phyloP scores from a whole-genome alignment of 2,113 vertebrate species.

The Psilopogon haemacephalus region DNA sequence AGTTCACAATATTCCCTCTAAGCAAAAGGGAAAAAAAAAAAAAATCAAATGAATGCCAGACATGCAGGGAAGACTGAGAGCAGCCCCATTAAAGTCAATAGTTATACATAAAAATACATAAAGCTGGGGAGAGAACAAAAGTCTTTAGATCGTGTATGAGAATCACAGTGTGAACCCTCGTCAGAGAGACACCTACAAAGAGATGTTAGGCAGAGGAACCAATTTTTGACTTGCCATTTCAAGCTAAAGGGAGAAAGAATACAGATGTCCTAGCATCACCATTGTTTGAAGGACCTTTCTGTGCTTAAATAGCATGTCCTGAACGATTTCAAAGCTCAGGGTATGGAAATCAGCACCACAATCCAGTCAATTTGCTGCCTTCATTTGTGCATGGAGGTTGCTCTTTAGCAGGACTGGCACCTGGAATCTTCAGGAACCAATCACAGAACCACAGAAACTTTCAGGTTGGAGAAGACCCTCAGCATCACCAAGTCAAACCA shows the following conservation, averaged over 20 bases:
- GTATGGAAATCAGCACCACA: slow-evolving; percentile 7
- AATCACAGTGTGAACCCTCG: slow-evolving; percentile 28
- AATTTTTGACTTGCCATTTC: slow-evolving; percentile 29
- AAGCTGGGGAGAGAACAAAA: neutral
- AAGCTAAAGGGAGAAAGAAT: neutral
- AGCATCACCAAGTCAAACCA: no score
- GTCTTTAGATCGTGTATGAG: slow-evolving; percentile 42
- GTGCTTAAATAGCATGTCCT: slow-evolving; percentile 2
- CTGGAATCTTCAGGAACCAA: neutral
- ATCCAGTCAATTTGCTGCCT: neutral
- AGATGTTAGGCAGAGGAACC: neutral
- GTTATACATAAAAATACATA: slow-evolving; percentile 26
- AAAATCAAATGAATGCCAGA: slow-evolving; percentile 9
- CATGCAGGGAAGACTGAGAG: neutral
- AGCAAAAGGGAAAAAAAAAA: slow-evolving; percentile 5
- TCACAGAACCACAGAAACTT: no score
- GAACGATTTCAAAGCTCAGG: neutral
- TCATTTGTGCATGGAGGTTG: neutral
- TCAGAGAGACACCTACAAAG: slow-evolving; percentile 7
- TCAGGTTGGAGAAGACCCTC: no score
- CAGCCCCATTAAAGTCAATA: slow-evolving; percentile 34
- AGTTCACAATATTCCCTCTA: neutral
- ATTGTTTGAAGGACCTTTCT: slow-evolving; percentile 2
- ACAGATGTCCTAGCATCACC: slow-evolving; percentile 16
- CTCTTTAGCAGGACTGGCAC: neutral